A percentile compares a stretch with the other conserved stretches of the same genome.
phyloP scores from a whole-genome alignment of 2,797 vertebrate genomes.

The Sebastes trivittatus region DNA sequence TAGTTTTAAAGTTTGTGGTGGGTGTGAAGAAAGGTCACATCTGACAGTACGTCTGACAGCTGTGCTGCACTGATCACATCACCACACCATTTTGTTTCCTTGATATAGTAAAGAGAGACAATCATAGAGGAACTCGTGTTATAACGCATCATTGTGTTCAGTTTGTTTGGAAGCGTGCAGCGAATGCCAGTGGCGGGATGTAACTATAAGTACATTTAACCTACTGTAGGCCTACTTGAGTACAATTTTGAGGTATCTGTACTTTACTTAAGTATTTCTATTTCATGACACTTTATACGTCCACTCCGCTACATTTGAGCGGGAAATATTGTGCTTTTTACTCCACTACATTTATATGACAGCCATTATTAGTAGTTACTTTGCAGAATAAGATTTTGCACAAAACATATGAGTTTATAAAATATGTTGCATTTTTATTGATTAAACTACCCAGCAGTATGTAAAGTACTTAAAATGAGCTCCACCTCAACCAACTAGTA shows the following conservation, averaged over 20 bases:
- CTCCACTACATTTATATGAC: background rate
- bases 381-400: background rate
- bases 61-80: background rate
- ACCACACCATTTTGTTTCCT: background rate
- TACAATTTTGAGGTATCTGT: background rate
- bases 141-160: background rate
- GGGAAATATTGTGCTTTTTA: background rate
- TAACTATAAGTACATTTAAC: background rate
- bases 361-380: background rate
- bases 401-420: background rate
- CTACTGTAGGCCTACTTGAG: background rate
- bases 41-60: background rate
- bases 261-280: background rate
- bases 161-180: background rate
- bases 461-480: background rate
- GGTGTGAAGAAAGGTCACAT: background rate
- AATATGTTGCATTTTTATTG: background rate
- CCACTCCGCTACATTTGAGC: background rate
- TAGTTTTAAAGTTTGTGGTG: background rate
- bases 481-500: background rate
- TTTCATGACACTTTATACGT: background rate
- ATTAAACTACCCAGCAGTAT: background rate
- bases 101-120: conserved; percentile 12
- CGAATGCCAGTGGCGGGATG: background rate
- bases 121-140: conserved; percentile 8